Conservation (phyloP, 1,140 invertebrate species). For the Hypothenemus hampei region DNA sequence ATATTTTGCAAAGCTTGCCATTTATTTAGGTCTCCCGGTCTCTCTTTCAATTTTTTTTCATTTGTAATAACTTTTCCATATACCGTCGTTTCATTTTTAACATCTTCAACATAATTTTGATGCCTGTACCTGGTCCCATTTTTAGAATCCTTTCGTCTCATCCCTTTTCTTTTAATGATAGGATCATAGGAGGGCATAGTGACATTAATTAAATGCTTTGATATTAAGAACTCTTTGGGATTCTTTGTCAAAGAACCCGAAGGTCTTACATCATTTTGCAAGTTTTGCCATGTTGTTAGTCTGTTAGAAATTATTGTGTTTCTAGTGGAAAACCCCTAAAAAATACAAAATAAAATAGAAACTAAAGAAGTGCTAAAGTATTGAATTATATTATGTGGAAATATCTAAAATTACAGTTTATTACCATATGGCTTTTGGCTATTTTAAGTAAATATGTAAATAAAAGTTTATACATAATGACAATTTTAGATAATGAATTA, state of each 20-base stretch:
- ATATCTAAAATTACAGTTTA: constrained; percentile 6
- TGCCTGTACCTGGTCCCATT: constrained; percentile 33
- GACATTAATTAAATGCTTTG: constrained; percentile 31
- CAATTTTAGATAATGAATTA: not conserved
- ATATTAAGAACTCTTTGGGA: constrained; percentile 56
- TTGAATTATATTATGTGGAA: constrained; percentile 3
- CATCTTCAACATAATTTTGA: constrained; percentile 1
- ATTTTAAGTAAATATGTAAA: too few relatives aligned
- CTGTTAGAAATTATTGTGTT: constrained; percentile 74
- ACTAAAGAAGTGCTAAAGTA: too few relatives aligned
- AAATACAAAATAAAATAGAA: too few relatives aligned
- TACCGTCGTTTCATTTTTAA: constrained; percentile 8
- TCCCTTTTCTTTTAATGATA: constrained; percentile 13
- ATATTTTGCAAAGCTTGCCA: constrained; percentile 25
- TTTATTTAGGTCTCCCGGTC: constrained; percentile 2
- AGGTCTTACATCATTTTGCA: constrained; percentile 66
- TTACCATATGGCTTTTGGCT: too few relatives aligned
- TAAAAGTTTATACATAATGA: not conserved
- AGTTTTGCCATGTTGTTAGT: constrained; percentile 77
- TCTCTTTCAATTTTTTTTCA: constrained; percentile 36
- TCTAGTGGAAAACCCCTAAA: constrained; percentile 78
- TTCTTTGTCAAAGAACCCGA: constrained; percentile 66
- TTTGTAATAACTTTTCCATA: constrained; percentile 44
- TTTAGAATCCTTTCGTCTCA: constrained; percentile 44
- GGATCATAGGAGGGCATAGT: constrained; percentile 28